Conservation (phyloP, 1,140 invertebrate species). For the Drusus annulatus region DNA sequence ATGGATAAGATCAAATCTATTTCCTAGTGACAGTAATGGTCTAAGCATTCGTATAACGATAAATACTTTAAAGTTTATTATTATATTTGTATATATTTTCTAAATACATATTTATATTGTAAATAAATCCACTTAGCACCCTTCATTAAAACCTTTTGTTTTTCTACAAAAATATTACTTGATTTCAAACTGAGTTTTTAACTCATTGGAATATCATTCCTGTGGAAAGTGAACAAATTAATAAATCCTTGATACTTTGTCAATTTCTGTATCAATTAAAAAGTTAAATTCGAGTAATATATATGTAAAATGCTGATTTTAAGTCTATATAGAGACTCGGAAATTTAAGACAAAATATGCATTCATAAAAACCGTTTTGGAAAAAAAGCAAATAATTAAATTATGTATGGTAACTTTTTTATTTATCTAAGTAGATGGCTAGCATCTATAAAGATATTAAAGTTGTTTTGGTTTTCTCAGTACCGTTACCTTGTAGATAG, state of each 20-base stretch:
- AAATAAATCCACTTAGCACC: constrained; percentile 41
- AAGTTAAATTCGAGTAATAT: neutral
- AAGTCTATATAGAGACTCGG: neutral
- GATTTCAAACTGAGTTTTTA: neutral
- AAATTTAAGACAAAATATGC: no score
- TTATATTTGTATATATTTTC: constrained; percentile 3
- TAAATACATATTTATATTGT: constrained; percentile 24
- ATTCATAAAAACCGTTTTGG: no score
- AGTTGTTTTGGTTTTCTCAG: no score
- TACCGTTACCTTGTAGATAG: no score
- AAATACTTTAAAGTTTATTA: constrained; percentile 8
- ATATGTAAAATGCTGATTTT: neutral
- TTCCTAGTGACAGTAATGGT: constrained; percentile 10
- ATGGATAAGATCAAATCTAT: no score
- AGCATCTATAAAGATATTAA: no score
- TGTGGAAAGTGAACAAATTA: neutral
- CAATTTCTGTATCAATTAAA: no score
- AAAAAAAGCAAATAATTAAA: no score
- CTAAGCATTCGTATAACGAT: neutral
- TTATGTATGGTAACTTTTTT: no score
- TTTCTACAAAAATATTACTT: constrained; percentile 34
- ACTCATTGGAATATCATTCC: neutral
- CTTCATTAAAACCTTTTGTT: constrained; percentile 22
- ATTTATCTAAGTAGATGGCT: no score
- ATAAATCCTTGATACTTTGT: no score